Evolutionary conservation across 2,113 vertebrate genomes (phyloP), one percentile per base, ranked within the genome.

Genomic region (Aspiorhynchus laticeps): DNA sequence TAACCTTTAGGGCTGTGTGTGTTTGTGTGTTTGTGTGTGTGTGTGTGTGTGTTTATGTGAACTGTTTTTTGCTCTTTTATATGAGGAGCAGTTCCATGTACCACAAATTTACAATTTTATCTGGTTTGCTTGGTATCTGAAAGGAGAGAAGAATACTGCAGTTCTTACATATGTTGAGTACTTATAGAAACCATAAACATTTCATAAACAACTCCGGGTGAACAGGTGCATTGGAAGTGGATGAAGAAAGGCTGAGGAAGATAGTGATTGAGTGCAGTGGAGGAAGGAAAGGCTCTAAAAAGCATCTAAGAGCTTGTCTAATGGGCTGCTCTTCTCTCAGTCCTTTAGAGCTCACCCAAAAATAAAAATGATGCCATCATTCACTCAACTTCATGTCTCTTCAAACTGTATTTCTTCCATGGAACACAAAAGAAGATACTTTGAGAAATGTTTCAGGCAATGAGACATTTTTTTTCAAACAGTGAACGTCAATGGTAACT

Each of bases 1-100:
- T 83, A 87, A 87, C 86, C 84, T 86, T 87, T 75, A 71, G 80
- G 80, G 17, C 8, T 83, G 31, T 84, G 33, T 80, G 77, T 59
- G 33, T 21, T 41, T n/a, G 24, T 48, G 73, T 78, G 78, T 63
- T n/a, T n/a, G n/a, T 83, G 31, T 84, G 33, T 80, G 77, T 59
- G 33, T 21, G 53, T n/a, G 24, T 48, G 73, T 78, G 78, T 63
- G 63, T 86, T 46, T 33, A 33, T 83, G 83, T 82, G 65, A 75
- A 79, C 77, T 48, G 53, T 80, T 83, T 81, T 80, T 83, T 48
- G 80, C 19, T 67, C 31, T 87, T 21, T 87, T 71, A 82, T 74
- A 85, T 83, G 79, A 87, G 33, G 11, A 87, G 14, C 4, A 76
- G 61, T 31, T 7, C 33, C 53, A 31, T 26, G 31, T 21, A 48